Percentiles rank a stretch among this genome's conserved stretches.
Evolutionary conservation across 2,113 vertebrate genomes (phyloP).

Genomic region (Cercopithecus mona): DNA sequence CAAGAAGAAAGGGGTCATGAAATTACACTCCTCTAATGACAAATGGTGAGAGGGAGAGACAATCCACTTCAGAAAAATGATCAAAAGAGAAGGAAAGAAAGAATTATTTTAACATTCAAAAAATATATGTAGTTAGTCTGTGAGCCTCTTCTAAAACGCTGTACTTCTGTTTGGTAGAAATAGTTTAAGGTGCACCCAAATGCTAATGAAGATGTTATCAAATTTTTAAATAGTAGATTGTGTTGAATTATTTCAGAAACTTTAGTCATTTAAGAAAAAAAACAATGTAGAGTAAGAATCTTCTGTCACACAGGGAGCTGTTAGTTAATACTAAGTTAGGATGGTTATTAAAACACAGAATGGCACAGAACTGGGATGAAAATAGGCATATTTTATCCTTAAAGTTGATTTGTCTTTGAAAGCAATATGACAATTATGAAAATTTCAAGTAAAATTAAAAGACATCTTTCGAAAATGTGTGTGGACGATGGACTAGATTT

Average conservation of each 20-base stretch:
- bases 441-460: not conserved
- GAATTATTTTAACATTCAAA: constrained; percentile 23
- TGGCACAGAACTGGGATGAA: not conserved
- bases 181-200: not conserved
- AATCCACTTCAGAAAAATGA: constrained; percentile 1
- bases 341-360: not conserved
- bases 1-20: constrained; percentile 26
- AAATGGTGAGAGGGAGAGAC: not conserved
- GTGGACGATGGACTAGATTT: not conserved
- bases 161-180: not conserved
- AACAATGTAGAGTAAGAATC: not conserved
- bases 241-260: not conserved
- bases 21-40: not conserved
- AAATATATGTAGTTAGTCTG: not conserved
- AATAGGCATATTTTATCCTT: not conserved
- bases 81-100: not conserved
- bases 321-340: not conserved
- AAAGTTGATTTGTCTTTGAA: constrained; percentile 16
- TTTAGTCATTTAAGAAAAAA: not conserved
- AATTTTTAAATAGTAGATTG: not conserved
- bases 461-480: not conserved
- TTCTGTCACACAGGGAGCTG: not conserved
- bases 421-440: not conserved
- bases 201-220: not conserved
- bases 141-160: not conserved